Evolutionary conservation across 2,797 vertebrate species (phyloP), one percentile per base, ranked within the genome.

Genomic region (Picus viridis): DNA sequence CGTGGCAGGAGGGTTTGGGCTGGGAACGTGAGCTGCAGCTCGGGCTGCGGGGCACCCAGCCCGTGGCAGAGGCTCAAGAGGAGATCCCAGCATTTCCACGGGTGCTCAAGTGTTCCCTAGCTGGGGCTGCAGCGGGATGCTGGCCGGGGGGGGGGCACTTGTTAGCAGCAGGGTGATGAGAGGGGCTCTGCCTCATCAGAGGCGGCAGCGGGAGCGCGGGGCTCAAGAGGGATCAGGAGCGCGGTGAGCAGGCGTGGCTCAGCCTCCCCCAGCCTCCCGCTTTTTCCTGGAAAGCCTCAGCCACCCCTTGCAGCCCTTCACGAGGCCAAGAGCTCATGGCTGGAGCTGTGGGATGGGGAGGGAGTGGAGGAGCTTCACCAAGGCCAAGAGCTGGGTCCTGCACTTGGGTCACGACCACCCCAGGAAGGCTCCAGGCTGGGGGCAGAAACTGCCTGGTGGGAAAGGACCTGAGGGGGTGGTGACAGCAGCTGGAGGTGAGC

Each of bases 281-380:
- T 76, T 85, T 84, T 73, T 82, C 69, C 92, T 83, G 95, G 93
- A 93, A 91, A 89, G 82, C 75, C 3, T 2, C 4, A 49, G 32
- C n/a, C 1, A 13, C 69, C 80, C 49, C 54, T 77, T 34, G 85
- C 58, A 11, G 78, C 65, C 22, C 27, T 91, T 90, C 86, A 67
- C 43, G 16, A 86, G 92, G 79, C 75, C 88, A 64, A 89, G 54
- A 0, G 30, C 64, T 23, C 0, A 5, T 27, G 86, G 34, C 22
- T 13, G 30, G 65, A 41, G 72, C 59, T 67, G 83, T 4, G 3
- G 71, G 86, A 68, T 16, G 63, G 47, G 41, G 18, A 39, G 34
- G 61, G 16, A 27, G 7, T 36, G 34, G 6, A 15, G 15, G 32
- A 63, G 36, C 16, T 29, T 26, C 61, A 63, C 27, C 15, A 7